Conservation (phyloP, 1,140 invertebrate species). For the Diuraphis noxia region DNA sequence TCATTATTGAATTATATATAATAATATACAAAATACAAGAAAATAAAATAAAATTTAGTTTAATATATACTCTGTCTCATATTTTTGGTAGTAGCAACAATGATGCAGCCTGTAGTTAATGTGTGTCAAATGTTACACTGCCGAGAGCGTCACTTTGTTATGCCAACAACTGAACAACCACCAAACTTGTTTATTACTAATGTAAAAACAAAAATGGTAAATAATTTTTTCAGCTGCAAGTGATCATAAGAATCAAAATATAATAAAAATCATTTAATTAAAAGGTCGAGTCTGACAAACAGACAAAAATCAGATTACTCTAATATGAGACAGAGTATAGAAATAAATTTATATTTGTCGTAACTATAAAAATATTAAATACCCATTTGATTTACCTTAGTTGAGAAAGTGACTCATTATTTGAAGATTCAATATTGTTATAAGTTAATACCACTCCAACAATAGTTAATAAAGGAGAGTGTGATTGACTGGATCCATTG, state of each 20-base stretch:
- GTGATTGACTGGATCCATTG: conserved; percentile 52
- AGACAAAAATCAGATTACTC: background rate
- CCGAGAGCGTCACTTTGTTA: background rate
- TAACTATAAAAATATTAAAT: background rate
- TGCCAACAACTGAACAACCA: background rate
- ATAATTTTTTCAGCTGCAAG: background rate
- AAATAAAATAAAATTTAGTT: background rate
- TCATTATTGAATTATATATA: background rate
- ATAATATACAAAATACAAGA: no score
- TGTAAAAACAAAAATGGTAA: background rate
- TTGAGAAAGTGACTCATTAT: conserved; percentile 18
- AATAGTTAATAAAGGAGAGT: conserved; percentile 46
- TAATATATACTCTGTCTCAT: background rate
- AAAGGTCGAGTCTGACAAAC: background rate
- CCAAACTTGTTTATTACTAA: background rate
- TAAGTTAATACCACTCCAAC: conserved; percentile 47
- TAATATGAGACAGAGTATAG: background rate
- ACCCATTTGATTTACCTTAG: background rate
- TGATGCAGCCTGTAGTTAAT: background rate
- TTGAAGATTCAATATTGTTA: conserved; percentile 28
- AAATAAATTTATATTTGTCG: background rate
- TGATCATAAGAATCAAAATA: background rate
- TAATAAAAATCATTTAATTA: background rate
- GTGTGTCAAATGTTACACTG: no score
- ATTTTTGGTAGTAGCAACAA: background rate